A percentile compares a stretch with the other conserved stretches of the same genome.
These are phyloP conservation scores for Alouatta palliata DNA, from an alignment of 2,113 vertebrate species.

Conservation along the genomic window DNA sequence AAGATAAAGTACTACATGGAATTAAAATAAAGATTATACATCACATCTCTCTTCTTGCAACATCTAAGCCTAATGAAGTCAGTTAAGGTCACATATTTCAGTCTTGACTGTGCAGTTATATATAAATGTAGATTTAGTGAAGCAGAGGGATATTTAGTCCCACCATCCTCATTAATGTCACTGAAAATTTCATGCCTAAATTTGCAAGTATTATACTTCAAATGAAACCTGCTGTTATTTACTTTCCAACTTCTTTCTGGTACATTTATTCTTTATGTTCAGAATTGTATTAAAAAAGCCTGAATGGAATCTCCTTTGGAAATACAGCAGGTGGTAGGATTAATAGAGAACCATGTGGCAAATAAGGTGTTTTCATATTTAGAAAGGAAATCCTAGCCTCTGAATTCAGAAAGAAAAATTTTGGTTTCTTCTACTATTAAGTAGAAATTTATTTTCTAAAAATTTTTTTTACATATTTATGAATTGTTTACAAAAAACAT, in stretches of 20 bases:
- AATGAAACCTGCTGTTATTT: constrained; percentile 36
- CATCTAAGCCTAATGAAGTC: neutral
- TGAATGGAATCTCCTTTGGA: constrained; percentile 30
- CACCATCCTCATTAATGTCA: constrained; percentile 37
- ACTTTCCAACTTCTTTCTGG: constrained; percentile 8
- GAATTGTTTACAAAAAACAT: neutral
- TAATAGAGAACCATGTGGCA: constrained; percentile 23
- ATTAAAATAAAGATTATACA: neutral
- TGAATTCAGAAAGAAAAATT: constrained; percentile 3
- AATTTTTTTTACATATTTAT: neutral
- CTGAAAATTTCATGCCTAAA: constrained; percentile 4
- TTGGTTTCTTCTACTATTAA: neutral
- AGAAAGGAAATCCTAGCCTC: constrained; percentile 21
- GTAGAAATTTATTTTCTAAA: neutral
- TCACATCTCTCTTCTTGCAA: neutral
- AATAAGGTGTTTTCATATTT: constrained; percentile 22
- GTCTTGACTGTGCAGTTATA: neutral
- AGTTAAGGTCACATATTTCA: constrained; percentile 9
- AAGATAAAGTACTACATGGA: neutral
- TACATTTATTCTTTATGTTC: constrained; percentile 40
- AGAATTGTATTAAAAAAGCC: neutral
- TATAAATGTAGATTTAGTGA: constrained; percentile 9
- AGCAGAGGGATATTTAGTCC: neutral
- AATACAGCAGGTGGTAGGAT: constrained; percentile 37
- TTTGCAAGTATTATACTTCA: constrained; percentile 59